Evolutionary conservation across 2,888 invertebrate species (phyloP).

Genomic region (Dione juno): DNA sequence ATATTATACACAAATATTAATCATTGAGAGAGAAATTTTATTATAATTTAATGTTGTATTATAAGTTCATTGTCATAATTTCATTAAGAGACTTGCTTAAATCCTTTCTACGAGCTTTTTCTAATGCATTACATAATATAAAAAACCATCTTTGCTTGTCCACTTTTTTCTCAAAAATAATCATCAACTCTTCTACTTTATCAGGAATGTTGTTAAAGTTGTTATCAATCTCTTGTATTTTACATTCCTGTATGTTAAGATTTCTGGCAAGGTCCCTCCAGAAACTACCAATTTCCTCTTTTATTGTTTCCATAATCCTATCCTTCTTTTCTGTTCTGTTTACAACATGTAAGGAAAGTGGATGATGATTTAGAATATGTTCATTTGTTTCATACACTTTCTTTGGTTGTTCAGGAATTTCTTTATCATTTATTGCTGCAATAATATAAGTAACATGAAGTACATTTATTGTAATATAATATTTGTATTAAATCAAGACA

Average conservation of each 20-base stretch:
- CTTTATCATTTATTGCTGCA: constrained; percentile 10
- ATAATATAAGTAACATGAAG: not conserved
- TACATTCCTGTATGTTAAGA: constrained; percentile 64
- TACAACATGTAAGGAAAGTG: constrained; percentile 45
- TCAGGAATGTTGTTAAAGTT: constrained; percentile 51
- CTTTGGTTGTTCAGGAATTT: not conserved
- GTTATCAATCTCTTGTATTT: constrained; percentile 67
- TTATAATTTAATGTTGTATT: constrained; percentile 21
- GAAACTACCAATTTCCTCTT: constrained; percentile 65
- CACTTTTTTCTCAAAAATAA: constrained; percentile 56
- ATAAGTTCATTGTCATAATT: constrained; percentile 71
- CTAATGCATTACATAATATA: constrained; percentile 68
- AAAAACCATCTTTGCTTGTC: constrained; percentile 72
- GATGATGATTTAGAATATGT: constrained; percentile 49
- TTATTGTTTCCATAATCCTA: constrained; percentile 63
- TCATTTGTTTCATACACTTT: constrained; percentile 42
- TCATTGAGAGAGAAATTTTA: no score
- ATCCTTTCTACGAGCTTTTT: constrained; percentile 66
- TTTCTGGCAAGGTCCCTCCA: constrained; percentile 73
- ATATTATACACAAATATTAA: no score
- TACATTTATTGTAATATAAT: not conserved
- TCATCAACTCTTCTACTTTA: constrained; percentile 63
- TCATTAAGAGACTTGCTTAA: constrained; percentile 63
- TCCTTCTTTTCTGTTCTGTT: constrained; percentile 59
- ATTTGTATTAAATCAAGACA: not conserved